Percentiles rank a stretch among this genome's conserved stretches.
Conservation (phyloP, 2,797 vertebrate species). For the Microhierax caerulescens region DNA sequence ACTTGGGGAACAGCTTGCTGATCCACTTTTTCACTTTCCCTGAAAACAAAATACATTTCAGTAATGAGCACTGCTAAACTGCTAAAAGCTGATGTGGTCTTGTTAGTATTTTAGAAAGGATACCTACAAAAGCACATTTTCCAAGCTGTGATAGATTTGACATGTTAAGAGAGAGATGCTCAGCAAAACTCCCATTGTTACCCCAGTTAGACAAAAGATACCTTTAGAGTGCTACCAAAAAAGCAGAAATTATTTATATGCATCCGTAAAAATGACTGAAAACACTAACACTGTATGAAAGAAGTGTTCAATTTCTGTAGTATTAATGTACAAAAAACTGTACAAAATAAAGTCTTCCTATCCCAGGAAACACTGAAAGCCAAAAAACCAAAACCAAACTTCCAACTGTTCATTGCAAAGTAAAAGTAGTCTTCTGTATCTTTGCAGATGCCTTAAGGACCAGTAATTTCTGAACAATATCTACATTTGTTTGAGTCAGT, state of each 20-base stretch:
- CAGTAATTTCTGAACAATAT: background rate
- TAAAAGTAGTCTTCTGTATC: background rate
- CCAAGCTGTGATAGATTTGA: background rate
- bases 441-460: background rate
- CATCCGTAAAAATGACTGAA: background rate
- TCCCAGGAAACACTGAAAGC: background rate
- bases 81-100: background rate
- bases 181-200: background rate
- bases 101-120: background rate
- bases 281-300: background rate
- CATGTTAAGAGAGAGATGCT: background rate
- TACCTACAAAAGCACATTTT: background rate
- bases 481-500: background rate
- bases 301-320: background rate
- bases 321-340: background rate
- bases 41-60: conserved; percentile 66
- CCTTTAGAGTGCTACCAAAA: background rate
- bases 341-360: background rate
- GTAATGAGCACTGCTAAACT: background rate
- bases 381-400: background rate
- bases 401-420: background rate
- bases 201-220: background rate
- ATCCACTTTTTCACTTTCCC: conserved; percentile 78
- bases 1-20: conserved; percentile 84
- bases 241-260: background rate